Base-by-base conservation (phyloP, 2,113 vertebrate species). In the Oenanthe oenanthe region DNA sequence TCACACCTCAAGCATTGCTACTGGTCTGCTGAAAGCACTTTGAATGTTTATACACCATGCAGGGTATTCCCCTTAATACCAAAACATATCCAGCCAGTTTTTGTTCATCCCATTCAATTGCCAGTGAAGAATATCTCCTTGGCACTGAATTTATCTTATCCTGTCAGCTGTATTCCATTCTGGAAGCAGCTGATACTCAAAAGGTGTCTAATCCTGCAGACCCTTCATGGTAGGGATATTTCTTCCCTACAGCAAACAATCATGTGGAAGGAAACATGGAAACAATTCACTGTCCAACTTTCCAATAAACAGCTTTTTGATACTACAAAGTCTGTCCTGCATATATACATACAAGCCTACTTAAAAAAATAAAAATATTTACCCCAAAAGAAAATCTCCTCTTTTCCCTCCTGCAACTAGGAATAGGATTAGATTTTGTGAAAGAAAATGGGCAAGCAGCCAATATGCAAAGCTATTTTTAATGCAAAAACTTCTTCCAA, bases 391-490 rank as follows among this genome's bases (percentile, higher is more conserved):
- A 67, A 89, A 79, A 72, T 42, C 76, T 84, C 67, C 32, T 88
- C 54, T 66, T 76, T 51, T 89, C 31, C 36, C n/a, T 88, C 48
- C 67, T 82, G 67, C 67, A 68, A 40, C 45, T 67, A 83, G 58
- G 70, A 94, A 95, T 93, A 79, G 74, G 92, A 94, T 93, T 89
- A 89, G 67, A 85, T 76, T 89, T 92, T 12, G 47, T 92, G 70
- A 94, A 94, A 91, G 89, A 85, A 95, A 95, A 89, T 47, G n/a
- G 95, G 92, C 87, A 71, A 73, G 82, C 66, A 93, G 81, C 89
- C 93, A 96, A 76, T 36, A 74, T 12, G 63, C 81, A 89, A 82
- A 97, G 93, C 88, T 88, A 66, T 73, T 90, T 92, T 95, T 70
- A 92, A 92, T 90, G 95, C 67, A 94, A 89, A 92, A 94, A 95